phyloP scores from a whole-genome alignment of 2,797 vertebrate species.

The Meda fulgida region DNA sequence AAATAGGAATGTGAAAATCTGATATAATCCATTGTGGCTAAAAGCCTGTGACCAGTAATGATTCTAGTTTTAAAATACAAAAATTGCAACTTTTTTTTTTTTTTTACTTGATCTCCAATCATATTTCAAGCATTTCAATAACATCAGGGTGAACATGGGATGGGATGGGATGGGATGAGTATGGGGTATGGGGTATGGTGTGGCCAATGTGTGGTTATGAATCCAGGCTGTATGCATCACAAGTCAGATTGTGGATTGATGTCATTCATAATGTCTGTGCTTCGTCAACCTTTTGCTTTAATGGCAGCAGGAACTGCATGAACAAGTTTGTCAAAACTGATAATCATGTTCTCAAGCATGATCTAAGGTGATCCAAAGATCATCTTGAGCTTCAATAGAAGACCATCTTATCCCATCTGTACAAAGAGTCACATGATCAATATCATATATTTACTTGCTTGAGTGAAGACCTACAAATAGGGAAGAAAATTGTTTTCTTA shows the following conservation, averaged over 20 bases:
- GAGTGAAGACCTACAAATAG: neutral
- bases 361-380: neutral
- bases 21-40: neutral
- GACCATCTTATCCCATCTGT: neutral
- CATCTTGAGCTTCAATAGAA: neutral
- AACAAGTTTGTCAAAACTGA: neutral
- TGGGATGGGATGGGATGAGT: too few species aligned
- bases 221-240: too few species aligned
- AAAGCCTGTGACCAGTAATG: neutral
- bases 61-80: neutral
- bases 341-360: neutral
- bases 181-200: too few species aligned
- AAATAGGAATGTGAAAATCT: neutral
- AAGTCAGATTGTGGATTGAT: too few species aligned
- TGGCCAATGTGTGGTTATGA: too few species aligned
- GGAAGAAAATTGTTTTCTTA: too few species aligned
- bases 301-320: neutral
- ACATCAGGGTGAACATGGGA: too few species aligned
- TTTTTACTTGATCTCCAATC: too few species aligned
- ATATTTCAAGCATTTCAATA: too few species aligned
- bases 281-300: neutral
- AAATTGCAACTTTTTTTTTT: too few species aligned
- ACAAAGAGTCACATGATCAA: neutral
- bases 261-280: neutral
- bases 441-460: neutral